Evolutionary conservation across 2,113 vertebrate genomes (phyloP).

Genomic region (Lathamus discolor): DNA sequence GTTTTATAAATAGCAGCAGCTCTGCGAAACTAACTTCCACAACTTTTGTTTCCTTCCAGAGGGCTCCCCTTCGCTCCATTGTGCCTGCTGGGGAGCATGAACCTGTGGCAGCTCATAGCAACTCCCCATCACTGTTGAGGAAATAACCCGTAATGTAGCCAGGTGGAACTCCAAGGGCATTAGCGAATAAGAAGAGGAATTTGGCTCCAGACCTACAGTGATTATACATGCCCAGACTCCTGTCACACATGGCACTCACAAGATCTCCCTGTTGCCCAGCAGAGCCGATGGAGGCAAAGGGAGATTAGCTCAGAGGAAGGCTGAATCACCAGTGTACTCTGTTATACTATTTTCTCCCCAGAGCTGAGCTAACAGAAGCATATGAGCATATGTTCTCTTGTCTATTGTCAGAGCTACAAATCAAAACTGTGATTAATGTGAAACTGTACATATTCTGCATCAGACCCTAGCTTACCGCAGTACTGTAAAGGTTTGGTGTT

Average conservation of each 20-base stretch:
- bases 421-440: conserved; percentile 31
- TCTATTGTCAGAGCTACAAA: conserved; percentile 29
- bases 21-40: neutral
- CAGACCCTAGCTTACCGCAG: neutral
- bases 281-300: neutral
- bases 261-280: neutral
- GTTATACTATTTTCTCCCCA: neutral
- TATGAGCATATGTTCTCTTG: conserved; percentile 11
- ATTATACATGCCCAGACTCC: neutral
- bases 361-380: conserved; percentile 1
- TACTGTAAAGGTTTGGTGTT: neutral
- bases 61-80: neutral
- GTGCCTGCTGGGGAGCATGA: neutral
- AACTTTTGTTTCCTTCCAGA: conserved; percentile 8
- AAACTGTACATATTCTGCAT: neutral
- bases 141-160: neutral
- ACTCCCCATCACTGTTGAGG: neutral
- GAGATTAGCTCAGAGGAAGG: neutral
- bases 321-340: neutral
- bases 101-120: neutral
- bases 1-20: neutral
- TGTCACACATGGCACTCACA: accelerated
- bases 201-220: neutral
- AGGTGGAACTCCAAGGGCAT: neutral
- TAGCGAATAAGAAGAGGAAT: neutral